phyloP scores from a whole-genome alignment of 2,888 invertebrate genomes.

The Petrolisthes manimaculis region DNA sequence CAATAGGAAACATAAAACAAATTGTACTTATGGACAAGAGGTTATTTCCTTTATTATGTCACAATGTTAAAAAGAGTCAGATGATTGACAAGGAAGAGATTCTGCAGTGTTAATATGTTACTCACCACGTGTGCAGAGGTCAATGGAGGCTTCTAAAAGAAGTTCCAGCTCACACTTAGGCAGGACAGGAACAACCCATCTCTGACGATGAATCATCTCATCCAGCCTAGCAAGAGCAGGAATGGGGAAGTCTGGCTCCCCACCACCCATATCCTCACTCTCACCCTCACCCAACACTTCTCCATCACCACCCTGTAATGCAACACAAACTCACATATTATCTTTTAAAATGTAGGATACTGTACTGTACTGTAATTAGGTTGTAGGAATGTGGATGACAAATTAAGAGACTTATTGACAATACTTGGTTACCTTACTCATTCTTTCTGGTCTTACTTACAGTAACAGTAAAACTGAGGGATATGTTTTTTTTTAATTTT shows the following conservation, averaged over 20 bases:
- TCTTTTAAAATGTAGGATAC: too few species aligned
- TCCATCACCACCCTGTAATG: constrained; percentile 54
- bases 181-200: constrained; percentile 97
- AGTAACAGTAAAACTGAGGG: too few species aligned
- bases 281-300: constrained; percentile 56
- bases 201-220: constrained; percentile 94
- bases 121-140: constrained; percentile 83
- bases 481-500: too few species aligned
- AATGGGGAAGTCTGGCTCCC: constrained; percentile 83
- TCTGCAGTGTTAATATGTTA: background rate
- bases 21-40: background rate
- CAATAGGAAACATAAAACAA: background rate
- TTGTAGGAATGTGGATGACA: too few species aligned
- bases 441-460: too few species aligned
- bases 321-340: too few species aligned
- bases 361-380: too few species aligned
- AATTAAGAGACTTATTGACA: too few species aligned
- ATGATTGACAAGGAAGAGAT: background rate
- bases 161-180: constrained; percentile 96
- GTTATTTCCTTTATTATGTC: background rate
- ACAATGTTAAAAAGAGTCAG: background rate
- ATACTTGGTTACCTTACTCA: too few species aligned
- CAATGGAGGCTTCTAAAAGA: constrained; percentile 88
- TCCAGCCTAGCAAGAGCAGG: constrained; percentile 89
- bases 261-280: constrained; percentile 49